A percentile compares a stretch with the other conserved stretches of the same genome.
Conservation (phyloP, 2,113 vertebrate genomes). For the Scophthalmus maximus region DNA sequence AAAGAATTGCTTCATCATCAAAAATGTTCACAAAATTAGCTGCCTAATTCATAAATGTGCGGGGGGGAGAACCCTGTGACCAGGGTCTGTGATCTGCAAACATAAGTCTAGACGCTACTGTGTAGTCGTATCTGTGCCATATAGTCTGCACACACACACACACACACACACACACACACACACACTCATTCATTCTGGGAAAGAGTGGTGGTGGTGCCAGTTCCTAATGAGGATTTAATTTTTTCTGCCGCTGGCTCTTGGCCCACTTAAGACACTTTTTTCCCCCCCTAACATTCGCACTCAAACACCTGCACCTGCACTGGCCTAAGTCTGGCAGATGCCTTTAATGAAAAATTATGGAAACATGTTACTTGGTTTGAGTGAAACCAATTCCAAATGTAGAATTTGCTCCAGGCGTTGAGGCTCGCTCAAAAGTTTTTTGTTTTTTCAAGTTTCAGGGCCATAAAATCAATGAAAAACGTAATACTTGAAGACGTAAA, state of each 20-base stretch:
- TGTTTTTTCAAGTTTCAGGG: not conserved
- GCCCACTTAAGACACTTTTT: conserved; percentile 29
- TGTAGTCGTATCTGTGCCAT: conserved; percentile 20
- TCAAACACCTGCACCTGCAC: conserved; percentile 52
- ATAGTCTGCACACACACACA: not conserved
- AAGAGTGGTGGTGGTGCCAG: conserved; percentile 51
- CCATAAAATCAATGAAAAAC: not conserved
- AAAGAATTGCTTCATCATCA: not conserved
- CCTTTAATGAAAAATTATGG: conserved; percentile 29
- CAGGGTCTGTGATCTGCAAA: conserved; percentile 19
- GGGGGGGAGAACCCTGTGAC: conserved; percentile 3
- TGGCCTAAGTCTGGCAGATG: conserved; percentile 20
- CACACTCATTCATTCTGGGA: not conserved
- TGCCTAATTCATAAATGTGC: conserved; percentile 23
- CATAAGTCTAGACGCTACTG: conserved; percentile 9
- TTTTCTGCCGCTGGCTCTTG: conserved; percentile 73
- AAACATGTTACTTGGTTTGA: conserved; percentile 14
- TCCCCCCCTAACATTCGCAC: conserved; percentile 18
- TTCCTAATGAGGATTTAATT: conserved; percentile 75
- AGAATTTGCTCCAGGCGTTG: conserved; percentile 6
- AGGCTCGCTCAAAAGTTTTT: not conserved
- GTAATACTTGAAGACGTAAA: not conserved
- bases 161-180: not conserved
- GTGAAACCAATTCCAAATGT: conserved; percentile 19
- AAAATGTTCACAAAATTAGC: conserved; percentile 2